phyloP scores from a whole-genome alignment of 2,888 invertebrate genomes.

The Scrobipalpa atriplicella region DNA sequence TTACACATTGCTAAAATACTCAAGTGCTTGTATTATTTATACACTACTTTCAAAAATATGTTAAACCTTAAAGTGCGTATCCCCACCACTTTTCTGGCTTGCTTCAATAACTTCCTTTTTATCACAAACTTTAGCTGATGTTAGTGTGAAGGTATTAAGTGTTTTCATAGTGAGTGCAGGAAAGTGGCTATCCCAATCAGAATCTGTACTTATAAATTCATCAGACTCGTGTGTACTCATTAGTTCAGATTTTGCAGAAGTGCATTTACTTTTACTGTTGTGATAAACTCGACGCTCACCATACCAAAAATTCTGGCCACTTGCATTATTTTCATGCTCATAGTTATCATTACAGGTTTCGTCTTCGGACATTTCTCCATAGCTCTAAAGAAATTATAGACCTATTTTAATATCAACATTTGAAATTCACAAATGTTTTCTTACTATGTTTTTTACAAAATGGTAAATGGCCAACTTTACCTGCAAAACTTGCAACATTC shows the following conservation, averaged over 20 bases:
- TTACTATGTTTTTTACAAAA: too few relatives aligned
- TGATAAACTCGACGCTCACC: slow-evolving; percentile 71
- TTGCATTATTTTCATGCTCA: slow-evolving; percentile 49
- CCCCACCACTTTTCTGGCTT: slow-evolving; percentile 72
- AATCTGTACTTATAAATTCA: slow-evolving; percentile 69
- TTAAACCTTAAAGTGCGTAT: slow-evolving; percentile 66
- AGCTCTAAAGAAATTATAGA: slow-evolving; percentile 51
- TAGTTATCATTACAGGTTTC: slow-evolving; percentile 58
- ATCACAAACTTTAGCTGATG: slow-evolving; percentile 64
- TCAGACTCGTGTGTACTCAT: slow-evolving; percentile 62
- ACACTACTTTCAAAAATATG: background rate
- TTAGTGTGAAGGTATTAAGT: slow-evolving; percentile 73
- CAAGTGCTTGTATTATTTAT: background rate
- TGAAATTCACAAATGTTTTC: too few relatives aligned
- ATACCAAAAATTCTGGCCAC: slow-evolving; percentile 58
- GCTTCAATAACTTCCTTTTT: slow-evolving; percentile 63
- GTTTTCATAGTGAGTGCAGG: slow-evolving; percentile 72
- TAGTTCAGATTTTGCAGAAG: slow-evolving; percentile 48
- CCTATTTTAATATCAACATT: background rate
- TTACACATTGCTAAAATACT: too few relatives aligned
- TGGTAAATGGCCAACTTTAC: too few relatives aligned
- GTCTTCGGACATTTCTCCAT: slow-evolving; percentile 72
- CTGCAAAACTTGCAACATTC: too few relatives aligned
- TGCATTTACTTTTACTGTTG: slow-evolving; percentile 63
- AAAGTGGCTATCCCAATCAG: slow-evolving; percentile 75